These are phyloP conservation scores for Anolis carolinensis DNA, from an alignment of 2,113 vertebrate species.

Conservation along the genomic window DNA sequence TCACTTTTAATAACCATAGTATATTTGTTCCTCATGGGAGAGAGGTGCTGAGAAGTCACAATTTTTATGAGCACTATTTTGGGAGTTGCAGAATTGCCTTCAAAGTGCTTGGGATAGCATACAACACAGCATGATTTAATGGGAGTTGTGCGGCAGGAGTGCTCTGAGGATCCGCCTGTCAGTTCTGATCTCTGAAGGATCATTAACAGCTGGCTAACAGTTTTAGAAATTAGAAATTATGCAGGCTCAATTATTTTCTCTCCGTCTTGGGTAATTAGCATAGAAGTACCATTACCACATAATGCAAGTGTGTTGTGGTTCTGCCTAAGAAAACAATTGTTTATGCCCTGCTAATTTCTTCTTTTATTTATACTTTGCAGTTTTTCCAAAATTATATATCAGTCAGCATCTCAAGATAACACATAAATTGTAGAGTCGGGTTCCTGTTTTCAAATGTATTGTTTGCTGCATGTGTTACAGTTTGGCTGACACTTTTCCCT, in stretches of 20 bases:
- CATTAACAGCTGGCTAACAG: constrained; percentile 33
- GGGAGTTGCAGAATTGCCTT: constrained; percentile 30
- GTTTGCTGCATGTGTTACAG: neutral
- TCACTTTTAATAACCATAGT: constrained; percentile 8
- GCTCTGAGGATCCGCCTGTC: neutral
- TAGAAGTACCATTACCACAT: constrained; percentile 45
- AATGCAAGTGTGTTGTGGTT: constrained; percentile 10
- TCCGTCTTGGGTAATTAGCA: constrained; percentile 38
- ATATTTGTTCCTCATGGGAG: neutral
- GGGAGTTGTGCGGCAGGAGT: neutral
- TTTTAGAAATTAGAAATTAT: constrained; percentile 54
- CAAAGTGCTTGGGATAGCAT: neutral
- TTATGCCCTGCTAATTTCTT: constrained; percentile 40
- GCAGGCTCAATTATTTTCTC: constrained; percentile 34
- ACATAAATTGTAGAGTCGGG: neutral
- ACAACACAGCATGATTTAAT: neutral
- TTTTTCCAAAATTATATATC: constrained; percentile 26
- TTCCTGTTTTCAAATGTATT: neutral
- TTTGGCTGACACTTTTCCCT: too few relatives aligned
- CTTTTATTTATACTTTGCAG: constrained; percentile 42
- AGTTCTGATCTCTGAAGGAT: constrained; percentile 19
- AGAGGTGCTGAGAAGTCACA: neutral
- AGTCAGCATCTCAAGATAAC: neutral
- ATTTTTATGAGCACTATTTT: constrained; percentile 27
- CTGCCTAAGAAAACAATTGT: constrained; percentile 50